These are phyloP conservation scores for Psophia crepitans DNA, from an alignment of 2,113 vertebrate genomes.

Conservation along the genomic window DNA sequence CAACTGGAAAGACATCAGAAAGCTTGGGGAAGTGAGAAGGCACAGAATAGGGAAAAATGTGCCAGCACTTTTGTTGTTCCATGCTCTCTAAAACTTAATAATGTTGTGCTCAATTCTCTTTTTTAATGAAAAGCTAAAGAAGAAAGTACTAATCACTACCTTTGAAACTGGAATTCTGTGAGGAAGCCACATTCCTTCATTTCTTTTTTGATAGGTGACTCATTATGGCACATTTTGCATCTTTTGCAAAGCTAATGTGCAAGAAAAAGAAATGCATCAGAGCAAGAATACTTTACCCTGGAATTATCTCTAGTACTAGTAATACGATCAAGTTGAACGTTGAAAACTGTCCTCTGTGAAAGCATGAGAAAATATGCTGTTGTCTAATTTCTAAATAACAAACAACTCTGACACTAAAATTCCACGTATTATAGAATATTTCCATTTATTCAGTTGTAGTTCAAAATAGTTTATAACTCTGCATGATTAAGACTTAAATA, in stretches of 20 bases:
- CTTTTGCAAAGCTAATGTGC: neutral
- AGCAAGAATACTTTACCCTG: neutral
- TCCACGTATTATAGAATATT: neutral
- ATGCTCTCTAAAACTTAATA: neutral
- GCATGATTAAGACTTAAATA: neutral
- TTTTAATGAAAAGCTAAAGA: neutral
- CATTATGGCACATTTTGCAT: neutral
- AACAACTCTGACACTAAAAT: neutral
- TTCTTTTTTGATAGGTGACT: neutral
- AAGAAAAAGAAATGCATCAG: neutral
- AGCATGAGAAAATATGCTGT: neutral
- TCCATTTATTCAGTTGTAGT: neutral
- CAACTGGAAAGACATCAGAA: conserved; percentile 83
- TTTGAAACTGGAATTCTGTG: neutral
- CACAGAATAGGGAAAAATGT: conserved; percentile 11
- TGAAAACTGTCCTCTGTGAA: neutral
- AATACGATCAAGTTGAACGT: neutral
- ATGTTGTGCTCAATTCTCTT: neutral
- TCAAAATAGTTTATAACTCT: neutral
- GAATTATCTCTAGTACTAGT: neutral
- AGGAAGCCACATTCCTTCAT: neutral
- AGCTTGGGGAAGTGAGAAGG: conserved; percentile 60
- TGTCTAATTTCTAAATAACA: neutral
- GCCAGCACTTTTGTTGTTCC: conserved; percentile 32
- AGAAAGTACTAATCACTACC: neutral